Evolutionary conservation across 2,888 invertebrate genomes (phyloP), one percentile per base, ranked within the genome.

Genomic region (Hydraecia micacea): DNA sequence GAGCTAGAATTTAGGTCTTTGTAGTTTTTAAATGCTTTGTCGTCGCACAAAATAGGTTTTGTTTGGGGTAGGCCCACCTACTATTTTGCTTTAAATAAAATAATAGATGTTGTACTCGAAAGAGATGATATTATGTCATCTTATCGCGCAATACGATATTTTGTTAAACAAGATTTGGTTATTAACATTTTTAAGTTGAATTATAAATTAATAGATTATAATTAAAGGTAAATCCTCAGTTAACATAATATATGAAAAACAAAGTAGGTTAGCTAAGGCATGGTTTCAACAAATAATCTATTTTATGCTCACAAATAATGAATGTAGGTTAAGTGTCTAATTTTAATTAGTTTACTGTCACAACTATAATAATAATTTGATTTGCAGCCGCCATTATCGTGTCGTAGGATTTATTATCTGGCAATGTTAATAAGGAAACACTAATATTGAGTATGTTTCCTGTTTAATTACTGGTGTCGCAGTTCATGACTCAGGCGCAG

Each of bases 381-480:
- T 79, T 71, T 76, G 83, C 13, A 49, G 28, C 49, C 21, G 58
- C 46, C 46, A 65, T 82, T 74, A 75, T 70, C 32, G 28, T 67
- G 5, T 36, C 8, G 13, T 8, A 70, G n/a, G 79, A 83, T 84
- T 86, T 75, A 86, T 83, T 78, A 86, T 71, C 70, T 46, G 15
- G 72, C n/a, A 28, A 70, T 73, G 65, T 79, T 80, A 84, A 87
- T 84, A 80, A 85, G 87, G 85, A 85, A 87, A 80, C 58, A 46
- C 7, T 77, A 75, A 76, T 42, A 46, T 63, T 66, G 5, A 28
- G 25, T 67, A 63, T 66, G 39, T 87, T 84, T 87, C 80, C 77
- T 87, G 71, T 69, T 85, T 77, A 63, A 77, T 87, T 78, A 62
- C 39, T 70, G 15, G 58, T 83, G 72, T 84, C 62, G 32, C 46